Evolutionary conservation across 2,797 vertebrate genomes (phyloP), one percentile per base, ranked within the genome.

Genomic region (Alcedo atthis): DNA sequence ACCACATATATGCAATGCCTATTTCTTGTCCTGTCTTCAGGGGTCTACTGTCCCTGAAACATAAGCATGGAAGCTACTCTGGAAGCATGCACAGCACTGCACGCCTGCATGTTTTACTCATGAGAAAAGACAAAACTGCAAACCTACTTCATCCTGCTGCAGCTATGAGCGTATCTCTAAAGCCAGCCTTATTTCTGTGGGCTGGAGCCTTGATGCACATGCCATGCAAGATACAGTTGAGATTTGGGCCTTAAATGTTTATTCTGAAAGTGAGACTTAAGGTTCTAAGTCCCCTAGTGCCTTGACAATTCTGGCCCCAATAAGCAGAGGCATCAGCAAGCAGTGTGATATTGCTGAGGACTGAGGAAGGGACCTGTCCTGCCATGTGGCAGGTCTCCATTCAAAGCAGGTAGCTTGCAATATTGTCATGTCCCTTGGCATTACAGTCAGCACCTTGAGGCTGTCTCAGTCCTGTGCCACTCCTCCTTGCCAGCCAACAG

Each of bases 341-440:
- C 77, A 43, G 40, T 1, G 10, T 9, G 51, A 17, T 9, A 51
- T 20, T 0, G 0, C 42, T 2, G 7, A 46, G 9, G 2, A 1
- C 26, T 5, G 9, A 45, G 21, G 48, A 61, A 75, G 37, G 12
- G 28, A 28, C 33, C 13, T 54, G 58, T 45, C 35, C 57, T 37
- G 53, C 20, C 32, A 16, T 1, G 8, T 20, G 68, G 54, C 46
- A 76, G 42, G 32, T 71, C n/a, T 42, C 37, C 13, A 9, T 3
- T 22, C 59, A 53, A 57, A 57, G 64, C 57, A 79, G 46, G 57
- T 7, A 35, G 30, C 3, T 5, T 30, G 14, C 45, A 10, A 32
- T 51, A 25, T 9, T 17, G 12, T 30, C 58, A 33, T 13, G 10
- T 58, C 63, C 70, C 68, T 45, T 66, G 77, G 54, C 58, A 51